Percentiles rank a stretch among this genome's conserved stretches.
phyloP scores from a whole-genome alignment of 2,888 invertebrate species.

The Ernsta delagoae region DNA sequence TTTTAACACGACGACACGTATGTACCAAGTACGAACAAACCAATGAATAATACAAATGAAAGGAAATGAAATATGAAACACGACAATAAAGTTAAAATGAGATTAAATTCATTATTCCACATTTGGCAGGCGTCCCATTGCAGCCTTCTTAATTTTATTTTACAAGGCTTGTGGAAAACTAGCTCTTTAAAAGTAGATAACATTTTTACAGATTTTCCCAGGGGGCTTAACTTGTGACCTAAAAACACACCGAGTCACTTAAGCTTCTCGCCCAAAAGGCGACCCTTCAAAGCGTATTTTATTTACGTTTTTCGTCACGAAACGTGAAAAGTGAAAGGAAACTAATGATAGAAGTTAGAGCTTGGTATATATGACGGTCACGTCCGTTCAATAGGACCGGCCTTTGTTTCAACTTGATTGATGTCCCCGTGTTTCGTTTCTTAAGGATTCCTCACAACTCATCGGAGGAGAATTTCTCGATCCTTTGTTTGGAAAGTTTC shows the following conservation, averaged over 20 bases:
- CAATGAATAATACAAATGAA: no score
- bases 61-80: no score
- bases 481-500: slow-evolving; percentile 52
- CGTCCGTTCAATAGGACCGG: slow-evolving; percentile 51
- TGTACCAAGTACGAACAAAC: no score
- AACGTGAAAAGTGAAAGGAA: slow-evolving; percentile 37
- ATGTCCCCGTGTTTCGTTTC: slow-evolving; percentile 57
- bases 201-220: not conserved
- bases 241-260: slow-evolving; percentile 17
- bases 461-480: slow-evolving; percentile 49
- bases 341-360: slow-evolving; percentile 47
- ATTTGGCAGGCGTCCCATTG: not conserved
- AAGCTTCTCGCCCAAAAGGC: slow-evolving; percentile 13
- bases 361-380: slow-evolving; percentile 47
- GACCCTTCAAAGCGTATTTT: slow-evolving; percentile 28
- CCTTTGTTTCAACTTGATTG: slow-evolving; percentile 61
- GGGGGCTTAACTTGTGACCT: slow-evolving; percentile 17
- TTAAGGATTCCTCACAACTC: slow-evolving; percentile 50
- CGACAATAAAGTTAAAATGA: not conserved
- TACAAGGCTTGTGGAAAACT: not conserved
- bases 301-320: slow-evolving; percentile 24
- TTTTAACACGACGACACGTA: no score
- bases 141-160: not conserved
- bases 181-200: not conserved
- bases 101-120: not conserved